Evolutionary conservation across 2,113 vertebrate species (phyloP).

Genomic region (Anoplopoma fimbria): DNA sequence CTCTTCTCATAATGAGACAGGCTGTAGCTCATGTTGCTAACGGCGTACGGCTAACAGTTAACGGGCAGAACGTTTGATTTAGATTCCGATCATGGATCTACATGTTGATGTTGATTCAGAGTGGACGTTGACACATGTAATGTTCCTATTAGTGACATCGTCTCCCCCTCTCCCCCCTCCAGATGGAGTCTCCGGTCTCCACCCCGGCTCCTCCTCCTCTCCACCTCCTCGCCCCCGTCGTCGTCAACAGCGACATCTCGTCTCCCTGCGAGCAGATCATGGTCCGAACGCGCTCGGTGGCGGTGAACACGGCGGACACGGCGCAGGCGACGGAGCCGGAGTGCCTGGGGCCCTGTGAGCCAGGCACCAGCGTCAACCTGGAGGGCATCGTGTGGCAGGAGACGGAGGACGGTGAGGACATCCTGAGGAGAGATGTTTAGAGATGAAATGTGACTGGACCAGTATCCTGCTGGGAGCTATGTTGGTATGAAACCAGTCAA

Average conservation of each 20-base stretch:
- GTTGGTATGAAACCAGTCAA: too few species aligned
- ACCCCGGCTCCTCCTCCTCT: conserved; percentile 58
- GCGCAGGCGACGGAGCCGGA: conserved; percentile 93
- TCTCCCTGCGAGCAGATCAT: conserved; percentile 98
- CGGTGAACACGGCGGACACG: conserved; percentile 94
- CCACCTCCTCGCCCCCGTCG: conserved; percentile 56
- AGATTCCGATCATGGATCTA: too few species aligned
- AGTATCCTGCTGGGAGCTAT: too few species aligned
- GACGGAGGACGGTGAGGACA: conserved; percentile 97
- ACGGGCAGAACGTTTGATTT: too few species aligned
- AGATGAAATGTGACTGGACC: too few species aligned
- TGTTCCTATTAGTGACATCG: too few species aligned
- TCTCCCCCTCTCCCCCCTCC: not conserved
- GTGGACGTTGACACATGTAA: too few species aligned
- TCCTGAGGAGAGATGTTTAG: too few species aligned
- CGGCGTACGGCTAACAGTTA: too few species aligned
- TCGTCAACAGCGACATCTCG: conserved; percentile 88
- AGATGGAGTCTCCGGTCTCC: conserved; percentile 88
- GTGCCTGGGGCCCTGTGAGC: conserved; percentile 96
- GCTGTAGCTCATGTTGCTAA: too few species aligned
- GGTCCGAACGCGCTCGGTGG: conserved; percentile 96
- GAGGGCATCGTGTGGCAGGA: conserved; percentile 99
- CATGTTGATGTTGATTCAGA: too few species aligned
- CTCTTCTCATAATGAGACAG: too few species aligned
- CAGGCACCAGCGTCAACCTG: conserved; percentile 97